phyloP scores from a whole-genome alignment of 2,113 vertebrate genomes.

The Orcinus orca region DNA sequence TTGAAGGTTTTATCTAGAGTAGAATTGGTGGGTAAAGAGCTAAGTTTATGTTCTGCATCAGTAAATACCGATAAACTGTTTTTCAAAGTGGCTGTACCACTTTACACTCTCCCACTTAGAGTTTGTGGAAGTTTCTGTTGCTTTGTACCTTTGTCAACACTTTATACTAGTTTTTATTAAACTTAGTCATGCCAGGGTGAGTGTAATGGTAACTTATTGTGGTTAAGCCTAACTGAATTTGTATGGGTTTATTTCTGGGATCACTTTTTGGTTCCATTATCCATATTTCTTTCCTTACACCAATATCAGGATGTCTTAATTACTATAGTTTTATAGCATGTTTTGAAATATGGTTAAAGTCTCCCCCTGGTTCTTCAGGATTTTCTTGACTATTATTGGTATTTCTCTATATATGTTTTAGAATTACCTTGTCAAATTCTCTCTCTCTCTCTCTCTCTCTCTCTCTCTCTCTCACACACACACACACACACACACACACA shows the following conservation, averaged over 20 bases:
- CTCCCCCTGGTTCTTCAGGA: not conserved
- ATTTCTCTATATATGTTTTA: not conserved
- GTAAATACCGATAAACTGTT: no score
- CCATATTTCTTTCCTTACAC: no score
- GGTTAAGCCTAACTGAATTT: not conserved
- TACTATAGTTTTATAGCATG: not conserved
- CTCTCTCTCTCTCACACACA: not conserved
- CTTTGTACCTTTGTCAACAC: no score
- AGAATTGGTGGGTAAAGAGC: no score
- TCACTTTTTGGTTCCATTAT: not conserved
- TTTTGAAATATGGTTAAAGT: not conserved
- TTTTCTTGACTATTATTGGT: not conserved
- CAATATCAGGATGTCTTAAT: not conserved
- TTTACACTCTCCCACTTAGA: no score
- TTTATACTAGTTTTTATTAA: not conserved
- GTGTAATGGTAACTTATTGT: not conserved
- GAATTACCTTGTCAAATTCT: not conserved
- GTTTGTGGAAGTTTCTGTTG: no score
- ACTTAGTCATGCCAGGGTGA: not conserved
- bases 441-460: no score
- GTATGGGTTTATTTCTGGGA: not conserved
- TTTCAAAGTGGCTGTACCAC: no score
- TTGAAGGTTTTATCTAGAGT: no score
- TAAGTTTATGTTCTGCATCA: no score
- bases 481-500: not conserved